Evolutionary conservation across 2,113 vertebrate genomes (phyloP).

Genomic region (Crocuta crocuta): DNA sequence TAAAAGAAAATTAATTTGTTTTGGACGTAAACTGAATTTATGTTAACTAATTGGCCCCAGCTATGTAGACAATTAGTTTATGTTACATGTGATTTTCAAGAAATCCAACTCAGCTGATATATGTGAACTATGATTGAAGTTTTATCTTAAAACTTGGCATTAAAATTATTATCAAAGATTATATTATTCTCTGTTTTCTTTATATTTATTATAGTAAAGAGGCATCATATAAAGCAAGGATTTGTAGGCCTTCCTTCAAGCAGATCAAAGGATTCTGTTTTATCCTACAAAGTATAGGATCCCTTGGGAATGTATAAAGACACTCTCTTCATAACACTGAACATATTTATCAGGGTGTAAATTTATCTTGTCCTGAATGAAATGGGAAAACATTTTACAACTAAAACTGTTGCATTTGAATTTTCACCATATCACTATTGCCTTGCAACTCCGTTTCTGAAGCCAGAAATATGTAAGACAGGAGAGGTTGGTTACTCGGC

Average conservation of each 20-base stretch:
- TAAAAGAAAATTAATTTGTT: slow-evolving; percentile 62
- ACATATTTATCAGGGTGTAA: neutral
- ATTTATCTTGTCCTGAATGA: neutral
- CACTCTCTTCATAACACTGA: neutral
- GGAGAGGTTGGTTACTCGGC: neutral
- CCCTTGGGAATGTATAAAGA: neutral
- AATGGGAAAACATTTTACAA: neutral
- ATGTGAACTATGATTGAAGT: neutral
- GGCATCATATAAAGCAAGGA: neutral
- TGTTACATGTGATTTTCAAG: slow-evolving; percentile 39
- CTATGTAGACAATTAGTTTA: neutral
- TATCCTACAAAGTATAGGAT: neutral
- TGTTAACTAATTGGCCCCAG: slow-evolving; percentile 65
- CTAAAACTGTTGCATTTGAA: neutral
- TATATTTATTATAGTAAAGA: slow-evolving; percentile 33
- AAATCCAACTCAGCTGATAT: neutral
- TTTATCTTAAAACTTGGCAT: slow-evolving; percentile 19
- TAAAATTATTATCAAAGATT: slow-evolving; percentile 1
- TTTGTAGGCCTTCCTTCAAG: neutral
- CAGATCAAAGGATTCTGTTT: slow-evolving; percentile 23
- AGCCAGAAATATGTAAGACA: neutral
- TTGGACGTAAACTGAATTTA: slow-evolving; percentile 60
- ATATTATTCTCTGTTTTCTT: neutral
- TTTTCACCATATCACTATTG: neutral
- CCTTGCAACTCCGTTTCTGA: neutral